phyloP scores from a whole-genome alignment of 2,113 vertebrate species.

The Acinonyx jubatus region DNA sequence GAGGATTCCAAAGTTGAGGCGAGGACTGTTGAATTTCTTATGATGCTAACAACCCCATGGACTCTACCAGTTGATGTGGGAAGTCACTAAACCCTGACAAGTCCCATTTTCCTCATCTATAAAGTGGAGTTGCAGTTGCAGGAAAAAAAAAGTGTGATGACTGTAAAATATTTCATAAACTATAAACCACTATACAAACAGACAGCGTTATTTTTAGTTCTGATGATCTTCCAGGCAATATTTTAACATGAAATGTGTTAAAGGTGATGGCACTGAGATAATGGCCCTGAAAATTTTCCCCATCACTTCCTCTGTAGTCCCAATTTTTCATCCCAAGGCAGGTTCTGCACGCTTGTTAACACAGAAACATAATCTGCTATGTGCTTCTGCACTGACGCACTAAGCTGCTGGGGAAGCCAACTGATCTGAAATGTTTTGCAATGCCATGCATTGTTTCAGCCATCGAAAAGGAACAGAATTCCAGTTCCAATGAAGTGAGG shows the following conservation, averaged over 20 bases:
- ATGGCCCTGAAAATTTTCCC: not conserved
- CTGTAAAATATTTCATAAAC: not conserved
- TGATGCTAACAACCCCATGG: not conserved
- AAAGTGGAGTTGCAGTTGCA: not conserved
- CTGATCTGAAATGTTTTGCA: conserved; percentile 52
- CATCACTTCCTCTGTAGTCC: not conserved
- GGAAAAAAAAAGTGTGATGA: not conserved
- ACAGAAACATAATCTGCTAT: conserved; percentile 66
- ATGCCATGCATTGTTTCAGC: conserved; percentile 47
- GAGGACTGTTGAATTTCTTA: not conserved
- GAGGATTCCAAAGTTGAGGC: not conserved
- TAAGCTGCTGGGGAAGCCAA: not conserved
- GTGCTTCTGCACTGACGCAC: conserved; percentile 44
- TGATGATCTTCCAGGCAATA: not conserved
- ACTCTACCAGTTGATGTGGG: not conserved
- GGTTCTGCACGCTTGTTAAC: conserved; percentile 24
- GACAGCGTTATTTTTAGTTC: conserved; percentile 28
- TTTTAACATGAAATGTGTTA: not conserved
- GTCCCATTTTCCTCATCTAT: not conserved
- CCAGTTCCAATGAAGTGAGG: conserved; percentile 39
- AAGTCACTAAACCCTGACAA: not conserved
- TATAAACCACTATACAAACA: not conserved
- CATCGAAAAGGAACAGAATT: conserved; percentile 27
- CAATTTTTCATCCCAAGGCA: not conserved
- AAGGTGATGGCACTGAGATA: not conserved